These are phyloP conservation scores for Noctua comes DNA, from an alignment of 2,888 invertebrate species.

Conservation along the genomic window DNA sequence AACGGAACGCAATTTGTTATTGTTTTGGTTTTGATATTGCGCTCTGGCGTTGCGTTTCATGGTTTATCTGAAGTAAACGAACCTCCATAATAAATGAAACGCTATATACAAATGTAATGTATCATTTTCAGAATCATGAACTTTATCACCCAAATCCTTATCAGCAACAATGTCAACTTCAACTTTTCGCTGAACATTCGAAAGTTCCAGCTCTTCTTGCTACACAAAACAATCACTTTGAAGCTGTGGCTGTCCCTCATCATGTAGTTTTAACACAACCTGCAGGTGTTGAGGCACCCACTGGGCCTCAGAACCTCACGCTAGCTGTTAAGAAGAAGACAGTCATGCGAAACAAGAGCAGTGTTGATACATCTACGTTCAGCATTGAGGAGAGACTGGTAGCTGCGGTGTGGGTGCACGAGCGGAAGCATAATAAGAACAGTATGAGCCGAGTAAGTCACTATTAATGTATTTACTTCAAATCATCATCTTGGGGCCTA, in stretches of 20 bases:
- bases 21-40: neutral
- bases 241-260: conserved; percentile 43
- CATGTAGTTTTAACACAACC: conserved; percentile 38
- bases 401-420: conserved; percentile 88
- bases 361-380: conserved; percentile 77
- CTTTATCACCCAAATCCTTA: conserved; percentile 67
- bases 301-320: conserved; percentile 4
- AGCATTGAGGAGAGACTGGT: conserved; percentile 85
- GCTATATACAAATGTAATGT: conserved; percentile 55
- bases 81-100: neutral
- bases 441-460: conserved; percentile 73
- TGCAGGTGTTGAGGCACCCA: conserved; percentile 11
- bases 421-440: conserved; percentile 78
- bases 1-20: conserved; percentile 16
- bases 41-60: neutral
- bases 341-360: conserved; percentile 46
- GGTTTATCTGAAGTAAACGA: neutral
- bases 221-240: conserved; percentile 49
- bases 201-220: conserved; percentile 55
- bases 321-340: conserved; percentile 44
- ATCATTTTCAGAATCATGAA: conserved; percentile 80
- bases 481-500: too few relatives aligned
- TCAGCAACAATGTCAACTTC: conserved; percentile 65
- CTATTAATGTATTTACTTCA: neutral
- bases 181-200: conserved; percentile 56